A percentile compares a stretch with the other conserved stretches of the same genome.
Conservation (phyloP, 2,888 invertebrate genomes). For the Muschampia plurimacula region DNA sequence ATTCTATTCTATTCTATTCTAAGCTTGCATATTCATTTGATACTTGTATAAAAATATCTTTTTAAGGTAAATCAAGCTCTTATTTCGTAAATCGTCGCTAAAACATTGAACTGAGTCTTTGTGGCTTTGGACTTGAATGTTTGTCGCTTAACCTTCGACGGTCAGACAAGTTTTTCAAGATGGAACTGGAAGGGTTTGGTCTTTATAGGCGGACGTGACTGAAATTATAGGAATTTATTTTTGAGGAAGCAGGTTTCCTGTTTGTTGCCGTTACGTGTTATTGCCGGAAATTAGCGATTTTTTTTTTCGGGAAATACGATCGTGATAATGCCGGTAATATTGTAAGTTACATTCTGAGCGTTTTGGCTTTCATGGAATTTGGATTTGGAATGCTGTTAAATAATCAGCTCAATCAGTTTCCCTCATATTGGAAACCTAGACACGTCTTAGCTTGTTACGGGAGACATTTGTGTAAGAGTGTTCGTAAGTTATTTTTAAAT, state of each 20-base stretch:
- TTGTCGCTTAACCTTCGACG: background rate
- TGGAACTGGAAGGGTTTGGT: slow-evolving; percentile 46
- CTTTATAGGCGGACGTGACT: slow-evolving; percentile 72
- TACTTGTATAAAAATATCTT: no score
- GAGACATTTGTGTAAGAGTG: background rate
- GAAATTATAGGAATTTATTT: slow-evolving; percentile 58
- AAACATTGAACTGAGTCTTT: no score
- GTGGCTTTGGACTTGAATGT: background rate
- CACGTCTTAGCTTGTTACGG: background rate
- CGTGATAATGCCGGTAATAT: slow-evolving; percentile 5
- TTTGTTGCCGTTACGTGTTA: slow-evolving; percentile 33
- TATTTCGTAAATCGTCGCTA: no score
- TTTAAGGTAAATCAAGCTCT: no score
- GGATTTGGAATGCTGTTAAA: background rate
- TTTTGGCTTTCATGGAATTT: background rate
- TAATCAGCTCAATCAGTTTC: no score
- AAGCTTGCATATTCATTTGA: no score
- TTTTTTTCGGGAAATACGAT: background rate
- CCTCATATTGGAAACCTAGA: no score
- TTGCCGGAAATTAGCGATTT: slow-evolving; percentile 24
- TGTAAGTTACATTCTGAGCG: background rate
- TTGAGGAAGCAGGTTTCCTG: slow-evolving; percentile 22
- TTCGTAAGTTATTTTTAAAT: background rate
- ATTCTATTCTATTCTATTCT: no score
- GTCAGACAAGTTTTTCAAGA: slow-evolving; percentile 7